Evolutionary conservation across 2,888 invertebrate species (phyloP).

Genomic region (Encarsia formosa): DNA sequence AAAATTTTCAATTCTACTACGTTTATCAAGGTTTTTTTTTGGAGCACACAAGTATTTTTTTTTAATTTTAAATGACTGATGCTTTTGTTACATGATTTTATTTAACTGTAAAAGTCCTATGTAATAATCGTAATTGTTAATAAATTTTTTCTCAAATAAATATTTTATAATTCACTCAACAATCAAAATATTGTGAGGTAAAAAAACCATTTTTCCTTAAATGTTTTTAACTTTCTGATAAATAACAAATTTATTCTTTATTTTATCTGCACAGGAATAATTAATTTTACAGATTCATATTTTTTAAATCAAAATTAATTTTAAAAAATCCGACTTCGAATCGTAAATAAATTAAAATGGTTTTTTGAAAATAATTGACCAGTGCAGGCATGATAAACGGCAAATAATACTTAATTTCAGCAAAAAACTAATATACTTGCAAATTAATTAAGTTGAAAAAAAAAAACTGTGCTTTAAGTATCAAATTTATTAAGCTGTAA

Average conservation of each 20-base stretch:
- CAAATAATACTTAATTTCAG: too few relatives aligned
- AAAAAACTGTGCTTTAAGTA: too few relatives aligned
- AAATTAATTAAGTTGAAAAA: too few relatives aligned
- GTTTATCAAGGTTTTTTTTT: background rate
- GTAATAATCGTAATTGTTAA: conserved; percentile 18
- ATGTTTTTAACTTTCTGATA: too few relatives aligned
- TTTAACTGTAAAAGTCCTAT: background rate
- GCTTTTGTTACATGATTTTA: conserved; percentile 3
- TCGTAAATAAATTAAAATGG: background rate
- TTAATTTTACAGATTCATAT: background rate
- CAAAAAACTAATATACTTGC: too few relatives aligned
- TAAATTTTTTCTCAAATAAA: conserved; percentile 21
- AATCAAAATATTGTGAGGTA: background rate
- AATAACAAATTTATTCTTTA: too few relatives aligned
- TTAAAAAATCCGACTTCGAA: background rate
- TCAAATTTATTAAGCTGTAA: too few relatives aligned
- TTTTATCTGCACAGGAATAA: too few relatives aligned
- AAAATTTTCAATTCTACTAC: background rate
- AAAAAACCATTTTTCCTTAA: background rate
- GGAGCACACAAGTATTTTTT: background rate
- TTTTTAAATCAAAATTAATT: background rate
- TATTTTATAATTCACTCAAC: background rate
- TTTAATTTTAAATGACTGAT: background rate
- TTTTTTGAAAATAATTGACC: conserved; percentile 23
- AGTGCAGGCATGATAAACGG: too few relatives aligned